Evolutionary conservation across 35 echinoderm and acorn worm species (phyloP).

Genomic region (Stichopus chloronotus): DNA sequence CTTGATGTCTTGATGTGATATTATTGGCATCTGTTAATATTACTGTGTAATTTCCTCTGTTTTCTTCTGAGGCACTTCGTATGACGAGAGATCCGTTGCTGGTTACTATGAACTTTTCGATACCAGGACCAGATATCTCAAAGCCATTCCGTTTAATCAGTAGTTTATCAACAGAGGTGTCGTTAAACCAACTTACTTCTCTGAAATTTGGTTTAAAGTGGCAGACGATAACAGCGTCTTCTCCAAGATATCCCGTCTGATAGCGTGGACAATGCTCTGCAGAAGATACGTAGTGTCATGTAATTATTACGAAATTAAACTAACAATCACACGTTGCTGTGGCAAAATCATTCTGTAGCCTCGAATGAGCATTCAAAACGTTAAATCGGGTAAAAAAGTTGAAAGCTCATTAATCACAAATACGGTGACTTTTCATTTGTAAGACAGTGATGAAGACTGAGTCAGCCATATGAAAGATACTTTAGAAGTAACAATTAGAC

Average conservation of each 20-base stretch:
- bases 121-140: not conserved
- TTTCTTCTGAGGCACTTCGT: not conserved
- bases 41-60: not conserved
- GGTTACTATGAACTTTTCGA: not conserved
- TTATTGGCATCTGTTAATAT: not conserved
- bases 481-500: too few species aligned
- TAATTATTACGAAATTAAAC: too few species aligned
- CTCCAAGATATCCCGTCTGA: not conserved
- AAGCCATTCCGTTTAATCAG: not conserved
- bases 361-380: too few species aligned
- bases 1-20: not conserved
- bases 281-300: too few species aligned
- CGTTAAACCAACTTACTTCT: not conserved
- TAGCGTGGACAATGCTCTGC: not conserved
- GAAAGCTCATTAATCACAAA: too few species aligned
- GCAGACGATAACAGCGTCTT: not conserved
- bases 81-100: not conserved
- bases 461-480: too few species aligned
- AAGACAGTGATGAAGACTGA: too few species aligned
- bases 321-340: too few species aligned
- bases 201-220: not conserved
- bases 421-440: too few species aligned
- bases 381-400: too few species aligned
- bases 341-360: too few species aligned
- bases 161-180: not conserved